Evolutionary conservation across 2,888 invertebrate species (phyloP).

Genomic region (Microdon myrmicae): DNA sequence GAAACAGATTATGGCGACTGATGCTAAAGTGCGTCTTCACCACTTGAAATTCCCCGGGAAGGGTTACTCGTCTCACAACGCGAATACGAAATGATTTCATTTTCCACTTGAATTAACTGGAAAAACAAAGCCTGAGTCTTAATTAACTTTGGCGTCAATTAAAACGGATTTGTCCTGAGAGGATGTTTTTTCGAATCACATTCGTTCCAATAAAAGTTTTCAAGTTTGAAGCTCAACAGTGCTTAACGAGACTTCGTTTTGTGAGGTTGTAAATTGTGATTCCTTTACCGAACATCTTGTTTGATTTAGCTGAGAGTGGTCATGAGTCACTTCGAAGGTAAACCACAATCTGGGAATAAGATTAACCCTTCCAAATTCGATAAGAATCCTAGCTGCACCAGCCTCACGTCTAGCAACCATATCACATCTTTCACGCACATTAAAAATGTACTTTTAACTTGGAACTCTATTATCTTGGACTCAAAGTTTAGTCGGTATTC

Average conservation of each 20-base stretch:
- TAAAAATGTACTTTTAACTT: slow-evolving; percentile 41
- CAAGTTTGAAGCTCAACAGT: slow-evolving; percentile 1
- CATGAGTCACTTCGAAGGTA: background rate
- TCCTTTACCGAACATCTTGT: too few relatives aligned
- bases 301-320: background rate
- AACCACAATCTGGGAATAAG: slow-evolving; percentile 17
- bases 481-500: slow-evolving; percentile 36
- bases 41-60: slow-evolving; percentile 14
- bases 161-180: slow-evolving; percentile 34
- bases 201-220: too few relatives aligned
- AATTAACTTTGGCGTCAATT: slow-evolving; percentile 54
- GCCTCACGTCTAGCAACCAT: slow-evolving; percentile 45
- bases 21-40: slow-evolving; percentile 11
- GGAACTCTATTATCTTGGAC: slow-evolving; percentile 47
- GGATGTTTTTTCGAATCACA: slow-evolving; percentile 7
- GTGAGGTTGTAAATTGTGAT: too few relatives aligned
- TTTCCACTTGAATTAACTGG: slow-evolving; percentile 55
- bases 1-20: slow-evolving; percentile 44
- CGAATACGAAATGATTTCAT: slow-evolving; percentile 53
- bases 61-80: slow-evolving; percentile 38
- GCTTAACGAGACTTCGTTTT: slow-evolving; percentile 6
- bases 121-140: slow-evolving; percentile 53
- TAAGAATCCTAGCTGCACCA: slow-evolving; percentile 17
- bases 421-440: slow-evolving; percentile 44
- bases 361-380: slow-evolving; percentile 22